phyloP scores from a whole-genome alignment of 2,888 invertebrate genomes.

The Tetragnatha montana region DNA sequence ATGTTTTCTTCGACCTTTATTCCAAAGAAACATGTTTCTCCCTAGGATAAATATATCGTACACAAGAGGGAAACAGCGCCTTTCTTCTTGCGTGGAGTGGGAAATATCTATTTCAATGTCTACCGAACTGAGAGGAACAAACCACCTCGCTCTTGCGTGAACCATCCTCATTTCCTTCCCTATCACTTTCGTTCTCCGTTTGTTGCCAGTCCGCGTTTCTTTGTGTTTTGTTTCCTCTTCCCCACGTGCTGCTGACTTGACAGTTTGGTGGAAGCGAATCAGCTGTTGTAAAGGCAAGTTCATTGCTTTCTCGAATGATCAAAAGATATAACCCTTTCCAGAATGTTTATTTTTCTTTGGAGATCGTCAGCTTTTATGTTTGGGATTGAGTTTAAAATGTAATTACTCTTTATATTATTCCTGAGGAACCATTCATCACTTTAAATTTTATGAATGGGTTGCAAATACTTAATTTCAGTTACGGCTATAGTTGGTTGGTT shows the following conservation, averaged over 20 bases:
- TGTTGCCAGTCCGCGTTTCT: constrained; percentile 23
- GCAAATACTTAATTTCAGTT: too few species aligned
- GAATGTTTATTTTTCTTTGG: too few species aligned
- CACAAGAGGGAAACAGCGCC: not conserved
- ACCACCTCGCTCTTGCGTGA: not conserved
- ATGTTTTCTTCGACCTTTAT: not conserved
- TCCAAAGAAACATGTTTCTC: not conserved
- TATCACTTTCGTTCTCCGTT: not conserved
- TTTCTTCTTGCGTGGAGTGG: not conserved
- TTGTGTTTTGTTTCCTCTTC: not conserved
- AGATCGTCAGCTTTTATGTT: too few species aligned
- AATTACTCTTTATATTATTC: too few species aligned
- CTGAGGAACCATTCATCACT: too few species aligned
- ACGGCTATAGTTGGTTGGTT: too few species aligned
- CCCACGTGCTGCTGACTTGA: constrained; percentile 37
- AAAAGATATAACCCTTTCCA: not conserved
- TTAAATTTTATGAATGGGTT: too few species aligned
- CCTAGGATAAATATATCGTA: not conserved
- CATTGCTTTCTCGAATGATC: constrained; percentile 1
- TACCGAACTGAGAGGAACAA: not conserved
- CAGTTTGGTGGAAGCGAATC: not conserved
- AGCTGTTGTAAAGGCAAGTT: constrained; percentile 13
- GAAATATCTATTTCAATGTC: not conserved
- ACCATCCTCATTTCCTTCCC: constrained; percentile 2
- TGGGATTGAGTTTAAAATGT: too few species aligned